Evolutionary conservation across 1,140 invertebrate genomes (phyloP).

Genomic region (Drepana arcuata): DNA sequence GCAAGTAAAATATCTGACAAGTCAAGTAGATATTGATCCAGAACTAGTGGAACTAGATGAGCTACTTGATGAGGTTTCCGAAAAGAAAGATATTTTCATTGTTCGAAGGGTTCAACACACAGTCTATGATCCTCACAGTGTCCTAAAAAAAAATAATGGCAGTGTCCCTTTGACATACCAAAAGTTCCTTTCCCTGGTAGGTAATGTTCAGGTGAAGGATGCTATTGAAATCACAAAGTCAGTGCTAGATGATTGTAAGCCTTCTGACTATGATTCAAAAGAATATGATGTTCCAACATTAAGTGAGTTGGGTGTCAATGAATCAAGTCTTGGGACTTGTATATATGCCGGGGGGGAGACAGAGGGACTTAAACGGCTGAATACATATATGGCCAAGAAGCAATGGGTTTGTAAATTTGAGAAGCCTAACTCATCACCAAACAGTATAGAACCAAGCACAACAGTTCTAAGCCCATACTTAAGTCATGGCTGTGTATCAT

Average conservation of each 20-base stretch:
- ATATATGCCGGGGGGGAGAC: slow-evolving; percentile 80
- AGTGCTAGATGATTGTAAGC: slow-evolving; percentile 59
- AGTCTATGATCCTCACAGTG: slow-evolving; percentile 77
- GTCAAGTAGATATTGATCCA: slow-evolving; percentile 82
- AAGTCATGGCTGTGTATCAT: slow-evolving; percentile 81
- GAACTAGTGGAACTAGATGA: slow-evolving; percentile 77
- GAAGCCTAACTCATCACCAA: slow-evolving; percentile 81
- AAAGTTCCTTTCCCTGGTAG: slow-evolving; percentile 77
- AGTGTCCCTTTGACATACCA: slow-evolving; percentile 80
- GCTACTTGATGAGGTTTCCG: slow-evolving; percentile 74
- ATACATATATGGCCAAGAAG: slow-evolving; percentile 74
- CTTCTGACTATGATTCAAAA: slow-evolving; percentile 67
- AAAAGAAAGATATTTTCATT: slow-evolving; percentile 74
- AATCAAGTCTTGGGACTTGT: slow-evolving; percentile 47
- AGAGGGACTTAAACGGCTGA: slow-evolving; percentile 76
- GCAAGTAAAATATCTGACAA: slow-evolving; percentile 78
- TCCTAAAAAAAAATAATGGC: slow-evolving; percentile 77
- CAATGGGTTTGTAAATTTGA: slow-evolving; percentile 82
- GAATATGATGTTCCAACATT: slow-evolving; percentile 76
- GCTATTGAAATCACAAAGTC: slow-evolving; percentile 62
- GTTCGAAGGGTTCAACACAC: slow-evolving; percentile 79
- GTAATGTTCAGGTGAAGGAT: slow-evolving; percentile 71
- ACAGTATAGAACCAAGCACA: slow-evolving; percentile 80
- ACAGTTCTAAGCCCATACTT: slow-evolving; percentile 83
- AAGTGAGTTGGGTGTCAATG: slow-evolving; percentile 73